phyloP scores from a whole-genome alignment of 2,888 invertebrate genomes.

The Ctena decussata region DNA sequence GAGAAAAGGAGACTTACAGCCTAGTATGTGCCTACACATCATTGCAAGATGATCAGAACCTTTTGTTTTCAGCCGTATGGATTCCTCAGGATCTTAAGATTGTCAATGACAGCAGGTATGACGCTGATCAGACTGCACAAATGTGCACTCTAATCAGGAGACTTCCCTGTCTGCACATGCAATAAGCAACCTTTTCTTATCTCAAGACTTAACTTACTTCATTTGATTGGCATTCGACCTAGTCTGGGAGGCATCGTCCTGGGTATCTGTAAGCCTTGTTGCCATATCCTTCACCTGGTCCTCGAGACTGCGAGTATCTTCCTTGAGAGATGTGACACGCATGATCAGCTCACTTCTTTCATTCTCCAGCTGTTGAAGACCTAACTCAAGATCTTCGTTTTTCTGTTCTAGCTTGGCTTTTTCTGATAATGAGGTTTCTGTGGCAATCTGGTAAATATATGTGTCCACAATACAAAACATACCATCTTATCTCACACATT shows the following conservation, averaged over 20 bases:
- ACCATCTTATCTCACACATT: no score
- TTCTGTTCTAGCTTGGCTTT: conserved; percentile 85
- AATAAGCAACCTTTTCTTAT: no score
- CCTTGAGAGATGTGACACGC: conserved; percentile 77
- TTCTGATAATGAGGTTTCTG: conserved; percentile 85
- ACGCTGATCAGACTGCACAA: not conserved
- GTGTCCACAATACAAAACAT: no score
- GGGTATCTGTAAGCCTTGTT: conserved; percentile 74
- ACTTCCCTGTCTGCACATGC: not conserved
- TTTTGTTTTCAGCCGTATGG: no score
- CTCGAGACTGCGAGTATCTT: conserved; percentile 80
- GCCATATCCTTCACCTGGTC: conserved; percentile 82
- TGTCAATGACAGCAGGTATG: no score
- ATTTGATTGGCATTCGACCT: conserved; percentile 84
- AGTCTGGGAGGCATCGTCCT: conserved; percentile 79
- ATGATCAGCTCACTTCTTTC: conserved; percentile 80
- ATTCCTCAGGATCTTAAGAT: no score
- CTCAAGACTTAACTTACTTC: conserved; percentile 74
- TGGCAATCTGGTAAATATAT: conserved; percentile 80
- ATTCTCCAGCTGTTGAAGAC: conserved; percentile 79
- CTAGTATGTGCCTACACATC: no score
- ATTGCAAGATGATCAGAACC: no score
- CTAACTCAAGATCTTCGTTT: conserved; percentile 83
- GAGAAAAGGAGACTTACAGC: no score
- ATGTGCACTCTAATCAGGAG: not conserved